Conservation (phyloP, 2,888 invertebrate genomes). For the Graphium colonna region DNA sequence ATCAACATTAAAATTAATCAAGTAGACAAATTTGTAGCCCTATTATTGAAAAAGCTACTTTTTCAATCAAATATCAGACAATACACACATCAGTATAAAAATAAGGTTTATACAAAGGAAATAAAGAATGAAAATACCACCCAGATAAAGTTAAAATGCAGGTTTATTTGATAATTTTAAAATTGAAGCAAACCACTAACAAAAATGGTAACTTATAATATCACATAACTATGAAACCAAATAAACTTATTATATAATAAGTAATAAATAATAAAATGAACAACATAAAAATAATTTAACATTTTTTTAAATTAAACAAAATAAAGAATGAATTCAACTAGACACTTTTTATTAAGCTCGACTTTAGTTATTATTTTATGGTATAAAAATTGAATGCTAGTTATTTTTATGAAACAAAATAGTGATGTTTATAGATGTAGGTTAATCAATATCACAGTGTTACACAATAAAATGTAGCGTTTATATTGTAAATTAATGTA, state of each 20-base stretch:
- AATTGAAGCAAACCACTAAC: conserved; percentile 13
- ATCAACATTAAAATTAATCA: no score
- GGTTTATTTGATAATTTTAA: conserved; percentile 16
- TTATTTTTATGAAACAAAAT: conserved; percentile 12
- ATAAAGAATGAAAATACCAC: no score
- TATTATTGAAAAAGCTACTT: no score
- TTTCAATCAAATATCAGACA: no score
- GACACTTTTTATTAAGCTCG: conserved; percentile 24
- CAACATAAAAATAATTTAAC: conserved; percentile 1
- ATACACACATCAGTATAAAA: no score
- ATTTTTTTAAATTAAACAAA: conserved; percentile 15
- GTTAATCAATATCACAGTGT: conserved; percentile 35
- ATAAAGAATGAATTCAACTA: conserved; percentile 28
- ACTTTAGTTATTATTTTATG: conserved; percentile 16
- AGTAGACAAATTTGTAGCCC: no score
- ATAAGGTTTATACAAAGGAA: no score
- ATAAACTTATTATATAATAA: neutral
- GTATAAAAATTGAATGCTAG: conserved; percentile 8
- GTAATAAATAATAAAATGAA: conserved; percentile 1
- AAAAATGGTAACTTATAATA: conserved; percentile 17
- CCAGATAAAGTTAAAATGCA: conserved; percentile 15
- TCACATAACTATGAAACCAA: conserved; percentile 9
- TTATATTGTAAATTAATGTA: conserved; percentile 21
- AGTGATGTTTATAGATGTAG: conserved; percentile 15
- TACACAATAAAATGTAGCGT: conserved; percentile 28